These are phyloP conservation scores for Artemia franciscana DNA, from an alignment of 1,140 invertebrate genomes.

Conservation along the genomic window DNA sequence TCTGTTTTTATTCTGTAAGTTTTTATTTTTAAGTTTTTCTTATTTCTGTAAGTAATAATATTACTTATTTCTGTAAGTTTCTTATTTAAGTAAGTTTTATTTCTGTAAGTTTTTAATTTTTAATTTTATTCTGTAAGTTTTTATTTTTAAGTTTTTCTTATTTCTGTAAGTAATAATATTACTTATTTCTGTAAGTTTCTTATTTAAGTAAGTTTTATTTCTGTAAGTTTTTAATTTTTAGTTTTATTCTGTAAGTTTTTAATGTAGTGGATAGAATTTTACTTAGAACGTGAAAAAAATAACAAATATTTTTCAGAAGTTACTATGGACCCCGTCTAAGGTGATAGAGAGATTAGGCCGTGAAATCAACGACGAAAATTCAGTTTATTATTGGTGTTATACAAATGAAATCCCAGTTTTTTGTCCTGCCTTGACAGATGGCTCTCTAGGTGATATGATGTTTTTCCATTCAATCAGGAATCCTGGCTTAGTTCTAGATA, in stretches of 20 bases:
- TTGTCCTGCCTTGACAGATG: slow-evolving; percentile 93
- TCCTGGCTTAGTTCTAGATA: slow-evolving; percentile 78
- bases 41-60: no score
- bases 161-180: no score
- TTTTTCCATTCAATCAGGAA: slow-evolving; percentile 90
- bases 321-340: slow-evolving; percentile 80
- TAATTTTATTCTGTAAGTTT: no score
- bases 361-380: slow-evolving; percentile 69
- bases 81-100: neutral
- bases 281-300: neutral
- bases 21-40: no score
- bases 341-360: slow-evolving; percentile 59
- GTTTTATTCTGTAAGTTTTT: neutral
- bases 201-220: neutral
- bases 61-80: slow-evolving; percentile 4
- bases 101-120: slow-evolving; percentile 8
- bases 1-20: no score
- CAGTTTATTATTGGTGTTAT: slow-evolving; percentile 94
- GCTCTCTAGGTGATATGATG: slow-evolving; percentile 96
- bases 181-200: slow-evolving; percentile 4
- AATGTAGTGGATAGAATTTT: no score
- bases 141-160: no score
- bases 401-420: slow-evolving; percentile 96
- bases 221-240: slow-evolving; percentile 6
- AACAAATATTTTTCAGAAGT: neutral